Evolutionary conservation across 2,888 invertebrate species (phyloP).

Genomic region (Ochlodes sylvanus): DNA sequence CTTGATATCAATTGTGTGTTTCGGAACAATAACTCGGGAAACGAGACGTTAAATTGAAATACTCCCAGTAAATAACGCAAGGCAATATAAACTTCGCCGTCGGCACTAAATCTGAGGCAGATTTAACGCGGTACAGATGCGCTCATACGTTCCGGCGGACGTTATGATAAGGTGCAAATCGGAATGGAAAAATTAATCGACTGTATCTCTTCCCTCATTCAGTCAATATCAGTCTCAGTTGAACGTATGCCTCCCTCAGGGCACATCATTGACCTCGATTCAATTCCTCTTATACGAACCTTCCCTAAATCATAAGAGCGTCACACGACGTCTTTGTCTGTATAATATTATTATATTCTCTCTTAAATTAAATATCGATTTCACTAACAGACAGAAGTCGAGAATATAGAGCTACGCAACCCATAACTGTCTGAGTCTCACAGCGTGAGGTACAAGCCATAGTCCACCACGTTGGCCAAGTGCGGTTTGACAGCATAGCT

Average conservation of each 20-base stretch:
- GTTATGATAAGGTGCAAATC: conserved; percentile 4
- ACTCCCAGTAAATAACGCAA: conserved; percentile 28
- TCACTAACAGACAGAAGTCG: too few species aligned
- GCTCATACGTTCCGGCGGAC: background rate
- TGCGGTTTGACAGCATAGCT: too few species aligned
- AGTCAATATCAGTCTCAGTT: background rate
- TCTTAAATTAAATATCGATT: too few species aligned
- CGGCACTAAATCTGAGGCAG: conserved; percentile 21
- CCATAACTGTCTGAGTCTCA: too few species aligned
- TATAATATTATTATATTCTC: too few species aligned
- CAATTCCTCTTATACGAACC: too few species aligned
- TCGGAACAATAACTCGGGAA: conserved; percentile 9
- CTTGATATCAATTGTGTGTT: conserved; percentile 1
- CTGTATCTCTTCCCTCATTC: background rate
- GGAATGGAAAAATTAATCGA: background rate
- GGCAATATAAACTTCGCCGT: conserved; percentile 25
- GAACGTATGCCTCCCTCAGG: background rate
- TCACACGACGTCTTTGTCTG: too few species aligned
- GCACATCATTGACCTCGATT: too few species aligned
- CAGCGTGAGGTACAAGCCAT: too few species aligned
- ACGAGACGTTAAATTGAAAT: conserved; percentile 34
- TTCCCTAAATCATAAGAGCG: too few species aligned
- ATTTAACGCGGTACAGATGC: conserved; percentile 20
- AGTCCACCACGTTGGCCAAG: too few species aligned
- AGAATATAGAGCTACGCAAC: too few species aligned